These are phyloP conservation scores for Lophius americanus DNA, from an alignment of 2,797 vertebrate genomes.

Conservation along the genomic window DNA sequence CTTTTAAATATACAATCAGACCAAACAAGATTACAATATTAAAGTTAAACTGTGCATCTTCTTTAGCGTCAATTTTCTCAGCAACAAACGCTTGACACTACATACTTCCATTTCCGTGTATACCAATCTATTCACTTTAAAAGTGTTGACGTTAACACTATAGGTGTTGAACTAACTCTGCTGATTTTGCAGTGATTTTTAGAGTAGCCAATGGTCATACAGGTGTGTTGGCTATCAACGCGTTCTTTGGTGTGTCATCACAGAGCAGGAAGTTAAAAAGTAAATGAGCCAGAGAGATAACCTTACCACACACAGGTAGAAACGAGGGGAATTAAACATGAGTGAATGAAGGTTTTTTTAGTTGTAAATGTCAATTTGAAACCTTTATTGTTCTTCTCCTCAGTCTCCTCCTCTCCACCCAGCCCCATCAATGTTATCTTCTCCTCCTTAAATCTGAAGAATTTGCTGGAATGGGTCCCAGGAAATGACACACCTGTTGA, in stretches of 20 bases:
- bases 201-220: background rate
- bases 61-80: too few species aligned
- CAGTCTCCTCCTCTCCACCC: slow-evolving; percentile 38
- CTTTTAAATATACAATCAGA: too few species aligned
- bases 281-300: background rate
- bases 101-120: too few species aligned
- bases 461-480: slow-evolving; percentile 74
- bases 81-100: too few species aligned
- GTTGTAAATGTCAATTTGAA: background rate
- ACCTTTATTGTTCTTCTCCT: background rate
- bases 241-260: background rate
- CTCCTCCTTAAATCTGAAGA: slow-evolving; percentile 76
- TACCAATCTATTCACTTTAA: too few species aligned
- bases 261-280: slow-evolving; percentile 5
- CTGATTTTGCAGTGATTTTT: too few species aligned
- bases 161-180: too few species aligned
- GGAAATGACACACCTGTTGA: slow-evolving; percentile 33
- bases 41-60: too few species aligned
- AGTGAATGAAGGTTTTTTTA: background rate
- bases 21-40: too few species aligned
- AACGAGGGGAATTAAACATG: too few species aligned
- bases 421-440: slow-evolving; percentile 68
- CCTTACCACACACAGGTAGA: background rate
- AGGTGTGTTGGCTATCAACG: background rate
- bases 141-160: too few species aligned